phyloP scores from a whole-genome alignment of 2,797 vertebrate species.

The Premnoplex brunnescens region DNA sequence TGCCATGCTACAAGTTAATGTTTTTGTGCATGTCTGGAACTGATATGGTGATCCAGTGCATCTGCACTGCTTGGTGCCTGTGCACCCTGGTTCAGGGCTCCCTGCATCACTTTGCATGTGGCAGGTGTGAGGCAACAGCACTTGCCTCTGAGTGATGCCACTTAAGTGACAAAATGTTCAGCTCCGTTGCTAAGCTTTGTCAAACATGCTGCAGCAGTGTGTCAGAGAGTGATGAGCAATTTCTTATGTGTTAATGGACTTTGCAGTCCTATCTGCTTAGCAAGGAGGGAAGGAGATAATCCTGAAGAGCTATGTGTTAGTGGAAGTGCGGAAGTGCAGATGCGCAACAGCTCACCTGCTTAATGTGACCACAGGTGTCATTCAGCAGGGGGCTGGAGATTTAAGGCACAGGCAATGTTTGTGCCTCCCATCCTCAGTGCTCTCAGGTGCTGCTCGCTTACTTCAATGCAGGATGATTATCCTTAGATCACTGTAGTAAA shows the following conservation, averaged over 20 bases:
- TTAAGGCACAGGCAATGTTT: not conserved
- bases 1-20: not conserved
- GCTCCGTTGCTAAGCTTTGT: not conserved
- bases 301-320: not conserved
- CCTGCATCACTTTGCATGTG: not conserved
- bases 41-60: fast-evolving
- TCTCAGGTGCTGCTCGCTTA: not conserved
- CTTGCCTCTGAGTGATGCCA: not conserved
- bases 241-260: constrained; percentile 20
- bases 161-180: not conserved
- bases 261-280: constrained; percentile 33
- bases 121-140: not conserved
- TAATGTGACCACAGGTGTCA: not conserved
- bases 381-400: not conserved
- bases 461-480: not conserved
- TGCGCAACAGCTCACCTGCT: not conserved
- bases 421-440: fast-evolving
- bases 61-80: not conserved
- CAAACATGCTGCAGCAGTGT: not conserved
- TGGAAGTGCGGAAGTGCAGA: not conserved
- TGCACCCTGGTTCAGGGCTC: not conserved
- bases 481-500: not conserved
- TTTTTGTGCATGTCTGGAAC: fast-evolving
- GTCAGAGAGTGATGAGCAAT: not conserved
- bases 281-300: constrained; percentile 36